phyloP scores from a whole-genome alignment of 2,888 invertebrate genomes.

The Griposia aprilina region DNA sequence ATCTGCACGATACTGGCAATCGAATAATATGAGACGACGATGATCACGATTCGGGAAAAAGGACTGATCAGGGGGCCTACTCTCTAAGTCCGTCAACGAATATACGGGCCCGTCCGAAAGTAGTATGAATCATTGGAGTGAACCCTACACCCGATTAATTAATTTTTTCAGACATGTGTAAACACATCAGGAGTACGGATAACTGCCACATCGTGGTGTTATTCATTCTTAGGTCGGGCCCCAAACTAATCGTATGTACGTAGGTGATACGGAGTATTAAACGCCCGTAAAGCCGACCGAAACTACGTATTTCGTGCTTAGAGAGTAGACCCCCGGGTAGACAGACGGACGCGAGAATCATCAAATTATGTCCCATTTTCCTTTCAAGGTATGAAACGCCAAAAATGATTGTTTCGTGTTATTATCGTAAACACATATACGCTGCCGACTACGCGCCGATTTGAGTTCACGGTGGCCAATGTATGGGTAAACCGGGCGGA shows the following conservation, averaged over 20 bases:
- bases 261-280: too few relatives aligned
- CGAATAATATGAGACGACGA: neutral
- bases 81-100: too few relatives aligned
- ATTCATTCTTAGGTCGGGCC: too few relatives aligned
- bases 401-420: neutral
- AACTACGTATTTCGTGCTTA: too few relatives aligned
- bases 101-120: too few relatives aligned
- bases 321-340: neutral
- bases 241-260: too few relatives aligned
- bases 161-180: too few relatives aligned
- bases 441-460: neutral
- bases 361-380: neutral
- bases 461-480: neutral
- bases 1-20: neutral
- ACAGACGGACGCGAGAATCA: neutral
- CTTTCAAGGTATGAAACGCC: neutral
- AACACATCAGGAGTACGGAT: too few relatives aligned
- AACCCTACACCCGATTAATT: too few relatives aligned
- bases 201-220: too few relatives aligned
- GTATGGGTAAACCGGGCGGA: neutral
- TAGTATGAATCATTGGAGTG: too few relatives aligned
- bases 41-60: neutral
- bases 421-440: neutral
- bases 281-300: too few relatives aligned
- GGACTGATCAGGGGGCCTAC: neutral